phyloP scores from a whole-genome alignment of 2,113 vertebrate species.

The Petaurus breviceps region DNA sequence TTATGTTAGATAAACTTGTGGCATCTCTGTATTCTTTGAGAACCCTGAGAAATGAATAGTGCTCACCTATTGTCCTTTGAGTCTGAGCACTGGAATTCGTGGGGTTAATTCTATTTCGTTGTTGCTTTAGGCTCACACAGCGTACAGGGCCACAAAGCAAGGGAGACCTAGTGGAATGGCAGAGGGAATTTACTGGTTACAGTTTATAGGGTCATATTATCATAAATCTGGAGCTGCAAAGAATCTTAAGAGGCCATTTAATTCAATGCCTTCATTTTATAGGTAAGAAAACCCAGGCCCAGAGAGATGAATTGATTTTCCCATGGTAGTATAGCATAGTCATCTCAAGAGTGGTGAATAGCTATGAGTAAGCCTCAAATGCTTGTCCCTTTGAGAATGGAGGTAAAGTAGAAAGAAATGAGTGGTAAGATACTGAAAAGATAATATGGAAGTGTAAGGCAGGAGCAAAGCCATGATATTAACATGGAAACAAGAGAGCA shows the following conservation, averaged over 20 bases:
- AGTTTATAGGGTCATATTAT: background rate
- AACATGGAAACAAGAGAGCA: background rate
- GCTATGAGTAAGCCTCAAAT: background rate
- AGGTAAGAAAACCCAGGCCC: too few relatives aligned
- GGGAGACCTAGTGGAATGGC: background rate
- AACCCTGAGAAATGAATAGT: background rate
- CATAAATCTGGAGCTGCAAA: background rate
- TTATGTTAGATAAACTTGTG: background rate
- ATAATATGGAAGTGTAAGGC: too few relatives aligned
- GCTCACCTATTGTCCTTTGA: background rate
- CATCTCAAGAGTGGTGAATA: background rate
- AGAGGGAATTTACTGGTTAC: background rate
- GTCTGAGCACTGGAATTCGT: background rate
- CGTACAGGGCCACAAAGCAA: background rate
- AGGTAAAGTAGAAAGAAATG: background rate
- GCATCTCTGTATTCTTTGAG: background rate
- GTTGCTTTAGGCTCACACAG: background rate
- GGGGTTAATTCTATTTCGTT: background rate
- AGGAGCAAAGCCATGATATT: too few relatives aligned
- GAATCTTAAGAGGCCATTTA: background rate
- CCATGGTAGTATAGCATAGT: background rate
- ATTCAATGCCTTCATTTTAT: background rate
- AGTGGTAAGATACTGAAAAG: too few relatives aligned
- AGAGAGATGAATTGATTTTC: background rate
- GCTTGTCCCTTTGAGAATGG: background rate